phyloP scores from a whole-genome alignment of 2,797 vertebrate genomes.

The Hydrolagus colliei region DNA sequence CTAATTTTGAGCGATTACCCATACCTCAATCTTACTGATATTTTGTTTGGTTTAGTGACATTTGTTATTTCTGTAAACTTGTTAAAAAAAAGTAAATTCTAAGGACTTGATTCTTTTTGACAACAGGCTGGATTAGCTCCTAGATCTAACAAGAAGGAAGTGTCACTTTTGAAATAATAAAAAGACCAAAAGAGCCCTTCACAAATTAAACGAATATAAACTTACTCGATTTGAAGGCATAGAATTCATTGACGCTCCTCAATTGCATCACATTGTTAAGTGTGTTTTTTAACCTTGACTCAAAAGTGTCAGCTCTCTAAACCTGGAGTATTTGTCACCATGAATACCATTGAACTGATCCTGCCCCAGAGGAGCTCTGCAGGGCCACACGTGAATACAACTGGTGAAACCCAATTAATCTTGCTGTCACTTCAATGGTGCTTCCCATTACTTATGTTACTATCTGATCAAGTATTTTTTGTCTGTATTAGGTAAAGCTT shows the following conservation, averaged over 20 bases:
- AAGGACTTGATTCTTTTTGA: too few relatives aligned
- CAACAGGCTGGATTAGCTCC: too few relatives aligned
- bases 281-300: conserved; percentile 88
- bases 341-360: conserved; percentile 75
- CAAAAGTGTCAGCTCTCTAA: conserved; percentile 71
- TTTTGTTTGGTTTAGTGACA: too few relatives aligned
- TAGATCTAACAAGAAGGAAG: too few relatives aligned
- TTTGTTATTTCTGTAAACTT: too few relatives aligned
- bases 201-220: too few relatives aligned
- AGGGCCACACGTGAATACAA: conserved; percentile 54
- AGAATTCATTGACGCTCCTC: conserved; percentile 38
- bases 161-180: too few relatives aligned
- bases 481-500: conserved; percentile 52
- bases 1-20: too few relatives aligned
- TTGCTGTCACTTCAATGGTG: conserved; percentile 84
- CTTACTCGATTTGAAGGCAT: too few relatives aligned
- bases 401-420: conserved; percentile 88
- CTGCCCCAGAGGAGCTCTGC: conserved; percentile 66
- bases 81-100: too few relatives aligned
- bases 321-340: conserved; percentile 82
- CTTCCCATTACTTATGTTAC: conserved; percentile 85
- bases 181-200: too few relatives aligned
- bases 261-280: conserved; percentile 51
- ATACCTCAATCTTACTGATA: too few relatives aligned
- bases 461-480: conserved; percentile 79